Base-by-base conservation (phyloP, 2,113 vertebrate species). In the Barbus barbus region DNA sequence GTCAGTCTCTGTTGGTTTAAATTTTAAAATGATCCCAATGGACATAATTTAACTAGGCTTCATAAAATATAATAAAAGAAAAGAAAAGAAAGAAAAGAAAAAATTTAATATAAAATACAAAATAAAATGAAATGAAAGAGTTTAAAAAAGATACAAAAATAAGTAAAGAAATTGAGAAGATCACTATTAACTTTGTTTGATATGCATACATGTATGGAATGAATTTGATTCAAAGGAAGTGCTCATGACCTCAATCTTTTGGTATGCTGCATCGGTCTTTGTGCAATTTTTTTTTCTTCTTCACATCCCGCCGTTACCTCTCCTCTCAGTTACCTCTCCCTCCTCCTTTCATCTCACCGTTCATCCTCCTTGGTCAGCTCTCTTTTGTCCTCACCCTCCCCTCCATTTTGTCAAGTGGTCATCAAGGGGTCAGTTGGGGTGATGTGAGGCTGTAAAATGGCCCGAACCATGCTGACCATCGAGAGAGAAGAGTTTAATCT, bases 391-490 rank as follows among this genome's bases (percentile, higher is more conserved):
- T 91, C 73, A 86, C 86, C 90, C 85, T 81, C 83, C 83, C 87
- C 82, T 88, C 88, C 87, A 87, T 89, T 92, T 93, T 92, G 87
- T 88, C 90, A 92, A 89, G 93, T 93, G 95, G 92, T 94, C 91
- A 89, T 91, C 91, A 92, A 94, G 91, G 94, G 96, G 96, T 96
- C 93, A 95, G 89, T 13, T 89, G 90, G 94, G 96, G 96, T 96
- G 96, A 96, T 92, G 93, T 93, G 92, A 96, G 97, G 96, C 96
- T 97, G 95, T 97, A 96, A 95, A 98, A 97, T 95, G 96, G 95
- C 95, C 95, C 92, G 93, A 91, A 91, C 75, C 63, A 86, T 78
- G 87, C 82, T 95, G 78, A 81, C 78, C 78, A 69, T 20, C 36
- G 78, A 69, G 36, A 67, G 78, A 69, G 61, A 80, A 69, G 78